Percentiles rank a stretch among this genome's conserved stretches.
Evolutionary conservation across 2,888 invertebrate genomes (phyloP).

Genomic region (Zaprionus obscuricornis): DNA sequence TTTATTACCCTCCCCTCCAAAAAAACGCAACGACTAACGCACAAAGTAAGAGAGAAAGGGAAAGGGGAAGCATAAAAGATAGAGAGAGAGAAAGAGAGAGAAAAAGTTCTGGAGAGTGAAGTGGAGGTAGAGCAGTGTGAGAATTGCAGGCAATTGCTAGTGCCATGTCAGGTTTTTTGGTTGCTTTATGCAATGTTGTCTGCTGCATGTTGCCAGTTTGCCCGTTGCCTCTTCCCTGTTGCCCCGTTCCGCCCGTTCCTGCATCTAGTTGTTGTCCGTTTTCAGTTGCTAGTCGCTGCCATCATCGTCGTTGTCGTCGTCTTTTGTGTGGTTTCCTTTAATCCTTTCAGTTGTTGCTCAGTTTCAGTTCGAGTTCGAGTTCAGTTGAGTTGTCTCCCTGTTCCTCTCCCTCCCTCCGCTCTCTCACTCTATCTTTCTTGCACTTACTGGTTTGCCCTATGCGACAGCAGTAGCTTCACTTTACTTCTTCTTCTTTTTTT

Average conservation of each 20-base stretch:
- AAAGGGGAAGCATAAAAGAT: background rate
- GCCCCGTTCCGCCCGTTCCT: too few species aligned
- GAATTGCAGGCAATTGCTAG: background rate
- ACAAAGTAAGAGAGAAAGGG: background rate
- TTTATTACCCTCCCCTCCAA: conserved; percentile 62
- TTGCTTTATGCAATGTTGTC: too few species aligned
- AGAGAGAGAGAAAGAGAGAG: background rate
- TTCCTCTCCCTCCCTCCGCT: background rate
- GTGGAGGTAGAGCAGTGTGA: background rate
- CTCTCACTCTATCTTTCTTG: background rate
- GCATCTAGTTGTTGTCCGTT: background rate
- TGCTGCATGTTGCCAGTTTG: too few species aligned
- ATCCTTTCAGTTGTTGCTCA: conserved; percentile 55
- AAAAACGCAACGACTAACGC: conserved; percentile 26
- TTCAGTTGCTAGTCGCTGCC: conserved; percentile 11
- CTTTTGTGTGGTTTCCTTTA: conserved; percentile 60
- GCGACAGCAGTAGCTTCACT: too few species aligned
- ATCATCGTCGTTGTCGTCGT: conserved; percentile 18
- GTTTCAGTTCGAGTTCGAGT: background rate
- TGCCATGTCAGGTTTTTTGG: conserved; percentile 7
- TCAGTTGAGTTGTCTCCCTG: conserved; percentile 25
- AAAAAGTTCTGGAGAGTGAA: background rate
- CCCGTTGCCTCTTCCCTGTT: too few species aligned
- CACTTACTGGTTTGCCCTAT: background rate
- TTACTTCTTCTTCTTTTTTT: too few species aligned